Evolutionary conservation across 1,140 invertebrate genomes (phyloP).

Genomic region (Aphaenogaster floridana): DNA sequence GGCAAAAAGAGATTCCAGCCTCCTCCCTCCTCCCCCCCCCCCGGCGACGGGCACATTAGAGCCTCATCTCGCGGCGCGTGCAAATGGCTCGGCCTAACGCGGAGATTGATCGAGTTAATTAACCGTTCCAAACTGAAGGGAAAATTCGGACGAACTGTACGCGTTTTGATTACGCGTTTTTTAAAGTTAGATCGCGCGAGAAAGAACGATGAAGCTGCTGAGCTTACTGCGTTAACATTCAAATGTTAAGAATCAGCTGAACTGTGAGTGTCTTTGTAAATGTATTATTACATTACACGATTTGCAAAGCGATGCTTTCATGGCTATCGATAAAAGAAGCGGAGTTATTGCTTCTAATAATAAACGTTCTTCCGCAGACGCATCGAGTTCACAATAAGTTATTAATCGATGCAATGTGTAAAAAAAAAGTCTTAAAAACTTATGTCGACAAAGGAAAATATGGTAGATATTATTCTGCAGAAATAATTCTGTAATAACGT

Average conservation of each 20-base stretch:
- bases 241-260: neutral
- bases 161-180: slow-evolving; percentile 34
- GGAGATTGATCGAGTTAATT: slow-evolving; percentile 42
- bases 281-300: neutral
- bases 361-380: neutral
- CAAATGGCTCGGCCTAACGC: slow-evolving; percentile 31
- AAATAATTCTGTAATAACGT: slow-evolving; percentile 44
- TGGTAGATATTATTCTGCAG: neutral
- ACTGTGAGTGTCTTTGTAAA: neutral
- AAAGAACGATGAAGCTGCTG: slow-evolving; percentile 4
- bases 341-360: neutral
- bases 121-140: slow-evolving; percentile 17
- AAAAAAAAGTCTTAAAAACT: neutral
- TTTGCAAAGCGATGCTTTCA: neutral
- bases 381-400: neutral
- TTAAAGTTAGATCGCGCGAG: neutral
- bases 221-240: slow-evolving; percentile 4
- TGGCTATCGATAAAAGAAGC: neutral
- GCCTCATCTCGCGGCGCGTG: slow-evolving; percentile 33
- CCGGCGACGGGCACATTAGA: neutral
- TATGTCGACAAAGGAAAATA: neutral
- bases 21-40: neutral
- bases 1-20: slow-evolving; percentile 46
- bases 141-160: slow-evolving; percentile 5
- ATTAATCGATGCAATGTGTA: neutral